Conservation (phyloP, 2,797 vertebrate species). For the Chloroceryle amazona region DNA sequence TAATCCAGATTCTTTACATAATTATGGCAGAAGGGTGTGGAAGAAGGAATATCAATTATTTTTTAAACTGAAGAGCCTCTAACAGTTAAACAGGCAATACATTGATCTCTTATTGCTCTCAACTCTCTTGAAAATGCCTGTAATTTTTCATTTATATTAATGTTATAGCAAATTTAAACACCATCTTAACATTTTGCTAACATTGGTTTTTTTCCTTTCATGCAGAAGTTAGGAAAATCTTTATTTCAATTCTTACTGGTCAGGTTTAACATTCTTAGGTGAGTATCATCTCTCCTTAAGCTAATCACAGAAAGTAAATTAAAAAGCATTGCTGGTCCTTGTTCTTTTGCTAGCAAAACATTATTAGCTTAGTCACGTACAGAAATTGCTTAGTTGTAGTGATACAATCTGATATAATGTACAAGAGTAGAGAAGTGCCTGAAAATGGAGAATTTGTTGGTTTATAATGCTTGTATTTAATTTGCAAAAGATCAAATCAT, state of each 20-base stretch:
- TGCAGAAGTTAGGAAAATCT: not conserved
- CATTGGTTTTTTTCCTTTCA: not conserved
- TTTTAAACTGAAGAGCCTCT: not conserved
- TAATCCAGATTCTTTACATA: constrained; percentile 73
- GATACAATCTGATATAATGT: accelerated
- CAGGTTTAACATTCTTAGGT: not conserved
- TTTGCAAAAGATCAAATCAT: not conserved
- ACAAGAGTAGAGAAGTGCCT: not conserved
- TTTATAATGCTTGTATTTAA: not conserved
- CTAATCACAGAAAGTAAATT: not conserved
- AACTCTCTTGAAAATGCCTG: not conserved
- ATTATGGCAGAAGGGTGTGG: constrained; percentile 63
- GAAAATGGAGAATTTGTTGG: not conserved
- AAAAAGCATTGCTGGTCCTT: not conserved
- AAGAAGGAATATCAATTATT: constrained; percentile 16
- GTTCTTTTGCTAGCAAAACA: not conserved
- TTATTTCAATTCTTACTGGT: not conserved
- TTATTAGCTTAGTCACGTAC: not conserved
- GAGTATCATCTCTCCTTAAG: not conserved
- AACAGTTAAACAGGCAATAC: not conserved
- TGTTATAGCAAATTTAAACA: not conserved
- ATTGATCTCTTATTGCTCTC: not conserved
- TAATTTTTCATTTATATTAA: not conserved
- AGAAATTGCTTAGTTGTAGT: not conserved
- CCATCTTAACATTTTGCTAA: not conserved